Base-by-base conservation (phyloP, 1,140 invertebrate genomes). In the Drosophila cardini region DNA sequence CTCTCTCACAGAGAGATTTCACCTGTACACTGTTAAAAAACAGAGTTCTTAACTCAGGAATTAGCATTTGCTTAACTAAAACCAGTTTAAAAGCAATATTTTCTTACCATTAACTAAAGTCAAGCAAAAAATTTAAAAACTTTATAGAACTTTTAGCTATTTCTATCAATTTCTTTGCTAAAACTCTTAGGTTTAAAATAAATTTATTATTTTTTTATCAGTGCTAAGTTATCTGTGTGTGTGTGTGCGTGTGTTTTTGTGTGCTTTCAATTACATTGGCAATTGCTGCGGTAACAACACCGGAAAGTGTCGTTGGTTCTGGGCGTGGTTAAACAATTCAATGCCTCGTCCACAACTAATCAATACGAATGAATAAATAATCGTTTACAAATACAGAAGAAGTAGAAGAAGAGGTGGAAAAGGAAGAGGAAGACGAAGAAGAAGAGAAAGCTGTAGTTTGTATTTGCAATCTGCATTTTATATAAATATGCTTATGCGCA, bases 351-450 rank as follows among this genome's bases (percentile, higher is more conserved):
- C 57, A 64, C 60, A 79, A 62, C 82, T 74, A 86, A 82, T 86
- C 83, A 83, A 86, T 86, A 74, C 71, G 74, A 82, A 89, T 86
- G 78, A 86, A 86, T 86, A 86, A 86, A 89, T 89, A 89, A 86
- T 79, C 62, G 69, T 58, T 76, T 56, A 69, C 79, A 79, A 79
- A 79, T 82, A 67, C 71, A 74, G 48, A 78, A 76, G 61, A 58
- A n/a, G n/a, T 52, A 30, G 46, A 11, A 34, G n/a, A 13, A 11
- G 11, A 16, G 26, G 34, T n/a, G n/a, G n/a, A n/a, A n/a, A n/a
- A n/a, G n/a, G n/a, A n/a, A 74, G 48, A 78, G 72, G 61, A 58
- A n/a, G n/a, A 63, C 32, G 46, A 11, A 34, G n/a, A 13, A 11
- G 11, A 16, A 38, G 34, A 48, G 32, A 13, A 26, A 52, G 34